Conservation (phyloP, 2,888 invertebrate genomes). For the Cryptocephalus primarius region DNA sequence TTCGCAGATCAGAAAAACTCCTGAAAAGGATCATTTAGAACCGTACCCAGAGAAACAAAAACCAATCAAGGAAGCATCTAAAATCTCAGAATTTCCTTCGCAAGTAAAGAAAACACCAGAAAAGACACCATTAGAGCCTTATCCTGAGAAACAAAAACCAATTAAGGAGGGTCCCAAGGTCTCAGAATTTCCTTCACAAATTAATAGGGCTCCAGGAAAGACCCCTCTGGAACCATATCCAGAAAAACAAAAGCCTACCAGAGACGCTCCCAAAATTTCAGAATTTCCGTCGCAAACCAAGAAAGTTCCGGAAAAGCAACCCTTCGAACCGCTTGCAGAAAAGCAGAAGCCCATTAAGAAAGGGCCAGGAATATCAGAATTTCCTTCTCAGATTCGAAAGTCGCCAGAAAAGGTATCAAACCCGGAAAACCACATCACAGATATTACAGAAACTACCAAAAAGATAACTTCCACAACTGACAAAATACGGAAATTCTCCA, state of each 20-base stretch:
- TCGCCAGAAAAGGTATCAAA: conserved; percentile 5
- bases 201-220: conserved; percentile 10
- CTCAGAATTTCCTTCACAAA: conserved; percentile 11
- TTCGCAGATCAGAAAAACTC: conserved; percentile 11
- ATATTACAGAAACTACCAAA: not conserved
- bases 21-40: not conserved
- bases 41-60: conserved; percentile 5
- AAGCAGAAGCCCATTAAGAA: conserved; percentile 5
- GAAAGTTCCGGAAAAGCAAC: not conserved
- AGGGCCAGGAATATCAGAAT: conserved; percentile 7
- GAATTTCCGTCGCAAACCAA: conserved; percentile 18
- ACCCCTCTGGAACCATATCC: conserved; percentile 14
- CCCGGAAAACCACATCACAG: not conserved
- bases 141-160: conserved; percentile 10
- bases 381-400: conserved; percentile 11
- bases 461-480: not conserved
- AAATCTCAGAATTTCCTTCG: conserved; percentile 17
- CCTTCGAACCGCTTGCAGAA: not conserved
- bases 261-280: conserved; percentile 6
- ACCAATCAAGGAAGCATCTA: conserved; percentile 9
- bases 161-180: conserved; percentile 6
- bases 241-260: conserved; percentile 10
- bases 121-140: conserved; percentile 10
- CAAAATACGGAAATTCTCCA: not conserved
- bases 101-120: conserved; percentile 16